These are phyloP conservation scores for Amazonetta brasiliensis DNA, from an alignment of 2,797 vertebrate species.

Conservation along the genomic window DNA sequence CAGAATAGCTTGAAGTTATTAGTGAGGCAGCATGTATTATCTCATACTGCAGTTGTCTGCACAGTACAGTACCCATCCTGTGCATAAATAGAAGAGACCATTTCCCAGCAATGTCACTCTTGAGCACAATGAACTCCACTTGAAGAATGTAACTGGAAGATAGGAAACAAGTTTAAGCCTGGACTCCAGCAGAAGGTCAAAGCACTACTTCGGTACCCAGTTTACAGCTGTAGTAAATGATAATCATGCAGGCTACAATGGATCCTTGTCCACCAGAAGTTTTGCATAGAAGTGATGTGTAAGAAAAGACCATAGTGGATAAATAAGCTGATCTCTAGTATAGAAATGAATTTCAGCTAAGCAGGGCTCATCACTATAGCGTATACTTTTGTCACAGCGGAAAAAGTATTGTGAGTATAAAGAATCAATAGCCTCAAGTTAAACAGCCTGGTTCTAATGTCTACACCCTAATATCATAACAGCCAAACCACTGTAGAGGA, in stretches of 20 bases:
- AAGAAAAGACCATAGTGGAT: neutral
- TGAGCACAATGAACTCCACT: slow-evolving; percentile 73
- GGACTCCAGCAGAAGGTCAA: slow-evolving; percentile 70
- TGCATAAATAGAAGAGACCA: slow-evolving; percentile 75
- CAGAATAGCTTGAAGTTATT: slow-evolving; percentile 68
- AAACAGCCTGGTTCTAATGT: neutral
- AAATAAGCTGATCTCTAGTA: neutral
- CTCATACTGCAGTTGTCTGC: slow-evolving; percentile 53
- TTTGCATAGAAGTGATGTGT: neutral
- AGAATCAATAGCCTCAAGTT: neutral
- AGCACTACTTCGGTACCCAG: neutral
- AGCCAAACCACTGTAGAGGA: neutral
- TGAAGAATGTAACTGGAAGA: slow-evolving; percentile 31
- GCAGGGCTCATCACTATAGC: neutral
- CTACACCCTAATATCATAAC: neutral
- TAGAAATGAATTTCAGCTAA: neutral
- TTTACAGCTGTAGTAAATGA: neutral
- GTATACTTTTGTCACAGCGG: neutral
- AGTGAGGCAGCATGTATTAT: slow-evolving; percentile 62
- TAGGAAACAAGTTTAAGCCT: slow-evolving; percentile 69
- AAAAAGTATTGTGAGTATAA: neutral
- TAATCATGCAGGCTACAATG: slow-evolving; percentile 8
- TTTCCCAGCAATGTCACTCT: slow-evolving; percentile 79
- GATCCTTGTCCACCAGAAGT: neutral
- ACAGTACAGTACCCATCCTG: slow-evolving; percentile 42